A percentile compares a stretch with the other conserved stretches of the same genome.
Conservation (phyloP, 2,113 vertebrate species). For the Callocephalon fimbriatum region DNA sequence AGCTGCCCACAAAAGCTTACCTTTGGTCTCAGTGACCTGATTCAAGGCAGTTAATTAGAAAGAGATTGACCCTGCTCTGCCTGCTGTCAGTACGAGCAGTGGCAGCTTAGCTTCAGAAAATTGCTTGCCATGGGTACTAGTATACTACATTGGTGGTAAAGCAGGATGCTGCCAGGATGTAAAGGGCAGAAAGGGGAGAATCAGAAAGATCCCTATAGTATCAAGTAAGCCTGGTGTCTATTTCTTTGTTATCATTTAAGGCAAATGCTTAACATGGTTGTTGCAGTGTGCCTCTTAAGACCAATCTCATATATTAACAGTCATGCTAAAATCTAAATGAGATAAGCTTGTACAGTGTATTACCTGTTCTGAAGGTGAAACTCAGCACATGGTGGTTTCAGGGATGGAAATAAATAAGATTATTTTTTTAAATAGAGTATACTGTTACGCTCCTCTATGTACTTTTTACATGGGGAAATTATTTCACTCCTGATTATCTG, state of each 20-base stretch:
- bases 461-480: neutral
- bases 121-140: neutral
- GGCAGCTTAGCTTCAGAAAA: neutral
- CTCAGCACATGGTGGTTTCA: neutral
- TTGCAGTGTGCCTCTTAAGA: neutral
- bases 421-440: neutral
- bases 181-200: neutral
- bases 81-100: neutral
- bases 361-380: neutral
- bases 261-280: neutral
- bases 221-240: neutral
- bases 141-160: neutral
- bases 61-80: neutral
- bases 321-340: neutral
- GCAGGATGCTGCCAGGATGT: neutral
- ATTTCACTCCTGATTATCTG: neutral
- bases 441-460: neutral
- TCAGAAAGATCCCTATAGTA: neutral
- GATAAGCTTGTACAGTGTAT: neutral
- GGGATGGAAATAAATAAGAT: neutral
- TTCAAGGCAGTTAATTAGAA: neutral
- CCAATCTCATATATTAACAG: neutral
- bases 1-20: neutral
- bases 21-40: neutral
- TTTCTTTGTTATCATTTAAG: neutral